Base-by-base conservation (phyloP, 1,140 invertebrate genomes). In the Neuroterus valhalla region DNA sequence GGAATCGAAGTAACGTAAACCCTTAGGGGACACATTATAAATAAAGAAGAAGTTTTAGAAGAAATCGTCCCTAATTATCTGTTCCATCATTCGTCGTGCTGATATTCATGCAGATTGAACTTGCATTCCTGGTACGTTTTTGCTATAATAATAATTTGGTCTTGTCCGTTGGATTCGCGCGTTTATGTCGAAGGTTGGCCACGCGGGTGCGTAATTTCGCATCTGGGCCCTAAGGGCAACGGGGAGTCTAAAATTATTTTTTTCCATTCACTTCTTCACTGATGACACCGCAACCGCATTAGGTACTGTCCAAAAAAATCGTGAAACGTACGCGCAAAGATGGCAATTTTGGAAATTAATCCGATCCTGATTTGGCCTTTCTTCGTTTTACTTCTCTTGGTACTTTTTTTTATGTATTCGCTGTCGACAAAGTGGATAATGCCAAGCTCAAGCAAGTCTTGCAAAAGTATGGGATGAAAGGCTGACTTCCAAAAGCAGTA, bases 101-200 rank as follows among this genome's bases (percentile, higher is more conserved):
- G 83, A 82, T 82, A 76, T 77, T 69, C 68, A 78, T 73, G 68
- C 52, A 82, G 83, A 85, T 85, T 82, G 71, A 42, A 50, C 14
- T n/a, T 44, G 66, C 23, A 68, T 55, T 67, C 55, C 68, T 77
- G 12, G 11, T 62, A 12, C 26, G 52, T 85, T 87, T 87, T 87
- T 86, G 85, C 82, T 62, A 82, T 82, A 87, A 87, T 87, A 83
- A 86, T 86, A 83, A 87, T 85, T 87, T 86, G 71, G 77, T 48
- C 77, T 84, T 72, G 78, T 67, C 77, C 74, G 75, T 72, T 46
- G 44, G 26, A 17, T 50, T 14, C 67, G 42, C 23, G 26, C 31
- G 19, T 21, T 10, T 66, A 75, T 45, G 21, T 55, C 31, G 31
- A 38, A 38, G 31, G 31, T 38, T 38, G 31, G 31, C 31, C 31